phyloP scores from a whole-genome alignment of 2,113 vertebrate species.

The Clarias gariepinus region DNA sequence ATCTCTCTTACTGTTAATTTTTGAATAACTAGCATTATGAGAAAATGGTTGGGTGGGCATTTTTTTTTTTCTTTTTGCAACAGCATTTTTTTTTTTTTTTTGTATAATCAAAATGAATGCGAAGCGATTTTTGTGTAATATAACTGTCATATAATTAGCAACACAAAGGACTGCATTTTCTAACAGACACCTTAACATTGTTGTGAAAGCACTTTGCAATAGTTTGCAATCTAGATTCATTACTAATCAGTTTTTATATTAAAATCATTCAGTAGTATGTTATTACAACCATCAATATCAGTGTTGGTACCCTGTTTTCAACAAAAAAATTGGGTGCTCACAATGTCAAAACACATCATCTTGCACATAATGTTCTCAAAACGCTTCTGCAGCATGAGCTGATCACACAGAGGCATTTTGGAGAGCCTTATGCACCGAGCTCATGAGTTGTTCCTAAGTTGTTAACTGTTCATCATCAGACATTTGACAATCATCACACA shows the following conservation, averaged over 20 bases:
- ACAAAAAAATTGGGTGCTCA: conserved; percentile 37
- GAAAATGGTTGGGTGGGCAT: background rate
- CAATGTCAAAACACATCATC: conserved; percentile 30
- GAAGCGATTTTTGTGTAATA: background rate
- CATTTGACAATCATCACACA: conserved; percentile 56
- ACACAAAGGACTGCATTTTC: background rate
- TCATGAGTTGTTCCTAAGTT: conserved; percentile 49
- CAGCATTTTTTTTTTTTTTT: background rate
- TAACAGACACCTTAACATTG: background rate
- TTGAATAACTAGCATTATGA: background rate
- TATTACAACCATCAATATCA: conserved; percentile 29
- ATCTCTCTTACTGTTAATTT: background rate
- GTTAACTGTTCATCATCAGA: conserved; percentile 51
- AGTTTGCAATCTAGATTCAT: conserved; percentile 7
- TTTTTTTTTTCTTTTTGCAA: background rate
- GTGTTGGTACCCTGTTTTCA: conserved; percentile 11
- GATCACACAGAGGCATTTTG: conserved; percentile 26
- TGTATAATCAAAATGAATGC: background rate
- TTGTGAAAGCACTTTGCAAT: background rate
- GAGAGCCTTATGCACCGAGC: conserved; percentile 32
- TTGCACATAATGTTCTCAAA: conserved; percentile 43
- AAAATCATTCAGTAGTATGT: background rate
- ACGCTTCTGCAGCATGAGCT: conserved; percentile 37
- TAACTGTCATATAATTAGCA: background rate
- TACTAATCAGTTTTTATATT: background rate